Evolutionary conservation across 2,113 vertebrate species (phyloP).

Genomic region (Phaethornis superciliosus): DNA sequence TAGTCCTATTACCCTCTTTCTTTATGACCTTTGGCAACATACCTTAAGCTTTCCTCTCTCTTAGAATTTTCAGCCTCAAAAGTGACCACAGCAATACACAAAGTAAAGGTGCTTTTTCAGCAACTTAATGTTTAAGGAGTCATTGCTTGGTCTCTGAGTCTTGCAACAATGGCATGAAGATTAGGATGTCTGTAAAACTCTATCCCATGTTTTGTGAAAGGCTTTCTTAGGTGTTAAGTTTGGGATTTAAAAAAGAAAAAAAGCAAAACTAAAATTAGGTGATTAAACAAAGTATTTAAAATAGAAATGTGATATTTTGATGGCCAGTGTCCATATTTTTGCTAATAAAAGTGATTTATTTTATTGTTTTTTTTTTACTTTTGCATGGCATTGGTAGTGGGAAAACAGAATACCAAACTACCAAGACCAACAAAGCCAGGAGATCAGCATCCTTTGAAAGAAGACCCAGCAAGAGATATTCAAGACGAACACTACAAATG

Average conservation of each 20-base stretch:
- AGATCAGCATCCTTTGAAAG: slow-evolving; percentile 94
- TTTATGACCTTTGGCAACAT: background rate
- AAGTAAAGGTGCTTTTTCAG: background rate
- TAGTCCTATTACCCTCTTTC: background rate
- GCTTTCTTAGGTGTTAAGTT: background rate
- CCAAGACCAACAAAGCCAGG: slow-evolving; percentile 93
- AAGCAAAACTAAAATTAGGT: background rate
- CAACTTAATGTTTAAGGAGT: background rate
- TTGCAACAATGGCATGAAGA: background rate
- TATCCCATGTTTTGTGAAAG: background rate
- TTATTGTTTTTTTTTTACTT: background rate
- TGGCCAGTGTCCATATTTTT: background rate
- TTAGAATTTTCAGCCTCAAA: background rate
- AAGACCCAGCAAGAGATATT: slow-evolving; percentile 94
- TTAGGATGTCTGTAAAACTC: background rate
- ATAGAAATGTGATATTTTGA: background rate
- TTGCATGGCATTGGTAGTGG: slow-evolving; percentile 75
- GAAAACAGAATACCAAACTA: slow-evolving; percentile 99
- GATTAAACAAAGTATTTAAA: background rate
- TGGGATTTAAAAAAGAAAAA: background rate
- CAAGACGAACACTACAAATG: slow-evolving; percentile 87
- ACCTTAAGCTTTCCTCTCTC: background rate
- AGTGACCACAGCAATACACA: background rate
- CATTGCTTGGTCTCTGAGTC: background rate
- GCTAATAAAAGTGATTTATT: background rate